Conservation (phyloP, 2,888 invertebrate species). For the Tyria jacobaeae region DNA sequence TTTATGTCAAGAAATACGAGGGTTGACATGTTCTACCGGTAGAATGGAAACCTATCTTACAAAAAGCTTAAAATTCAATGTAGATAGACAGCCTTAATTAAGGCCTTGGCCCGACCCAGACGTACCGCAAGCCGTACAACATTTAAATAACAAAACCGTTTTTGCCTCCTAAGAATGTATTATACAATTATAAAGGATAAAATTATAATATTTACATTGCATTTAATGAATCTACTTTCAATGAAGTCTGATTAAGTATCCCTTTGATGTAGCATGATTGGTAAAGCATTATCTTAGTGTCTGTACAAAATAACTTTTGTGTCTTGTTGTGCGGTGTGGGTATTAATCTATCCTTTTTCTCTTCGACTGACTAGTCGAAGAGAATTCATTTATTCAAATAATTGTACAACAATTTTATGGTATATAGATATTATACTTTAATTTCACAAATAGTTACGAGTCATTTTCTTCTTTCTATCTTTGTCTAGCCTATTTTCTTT, state of each 20-base stretch:
- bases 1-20: constrained; percentile 1
- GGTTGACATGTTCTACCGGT: constrained; percentile 4
- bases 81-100: constrained; percentile 14
- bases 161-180: not conserved
- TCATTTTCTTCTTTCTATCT: too few relatives aligned
- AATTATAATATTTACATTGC: constrained; percentile 1
- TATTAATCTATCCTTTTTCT: too few relatives aligned
- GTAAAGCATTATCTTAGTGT: too few relatives aligned
- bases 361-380: too few relatives aligned
- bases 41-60: constrained; percentile 3
- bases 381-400: too few relatives aligned
- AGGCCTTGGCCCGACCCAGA: constrained; percentile 1
- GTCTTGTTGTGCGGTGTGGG: too few relatives aligned
- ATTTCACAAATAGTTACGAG: too few relatives aligned
- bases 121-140: not conserved
- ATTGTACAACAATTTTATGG: too few relatives aligned
- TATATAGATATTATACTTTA: too few relatives aligned
- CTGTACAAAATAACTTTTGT: too few relatives aligned
- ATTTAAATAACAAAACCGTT: constrained; percentile 2
- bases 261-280: too few relatives aligned
- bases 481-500: too few relatives aligned
- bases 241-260: not conserved
- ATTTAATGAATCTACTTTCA: not conserved
- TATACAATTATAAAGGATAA: not conserved
- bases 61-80: constrained; percentile 11